Conservation (phyloP, 1,140 invertebrate species). For the Solen grandis region DNA sequence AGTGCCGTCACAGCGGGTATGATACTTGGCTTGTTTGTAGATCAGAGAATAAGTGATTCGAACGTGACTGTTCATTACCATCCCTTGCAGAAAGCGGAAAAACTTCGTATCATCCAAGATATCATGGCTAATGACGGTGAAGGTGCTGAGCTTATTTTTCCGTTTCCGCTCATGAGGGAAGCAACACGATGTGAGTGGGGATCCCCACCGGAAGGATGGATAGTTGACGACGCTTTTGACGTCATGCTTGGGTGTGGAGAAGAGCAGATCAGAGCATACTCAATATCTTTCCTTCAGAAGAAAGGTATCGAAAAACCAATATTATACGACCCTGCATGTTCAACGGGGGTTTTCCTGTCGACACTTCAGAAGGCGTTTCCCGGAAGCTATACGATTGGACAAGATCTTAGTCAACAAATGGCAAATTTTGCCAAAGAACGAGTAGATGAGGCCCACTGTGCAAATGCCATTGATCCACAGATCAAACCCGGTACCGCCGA, state of each 20-base stretch:
- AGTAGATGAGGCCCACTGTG: conserved; percentile 64
- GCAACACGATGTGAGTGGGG: conserved; percentile 56
- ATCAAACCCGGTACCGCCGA: conserved; percentile 58
- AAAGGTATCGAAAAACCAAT: conserved; percentile 33
- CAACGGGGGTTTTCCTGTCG: conserved; percentile 66
- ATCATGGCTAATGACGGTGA: conserved; percentile 35
- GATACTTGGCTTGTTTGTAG: conserved; percentile 61
- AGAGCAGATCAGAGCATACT: conserved; percentile 61
- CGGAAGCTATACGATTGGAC: conserved; percentile 62
- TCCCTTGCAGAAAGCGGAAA: conserved; percentile 59
- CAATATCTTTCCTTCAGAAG: conserved; percentile 54
- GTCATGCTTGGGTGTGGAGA: conserved; percentile 67
- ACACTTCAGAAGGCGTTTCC: conserved; percentile 60
- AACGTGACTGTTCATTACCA: conserved; percentile 57
- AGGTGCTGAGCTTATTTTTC: conserved; percentile 58
- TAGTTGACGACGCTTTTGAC: conserved; percentile 63
- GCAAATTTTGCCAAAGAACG: conserved; percentile 59
- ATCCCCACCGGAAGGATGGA: conserved; percentile 67
- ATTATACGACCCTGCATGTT: conserved; percentile 71
- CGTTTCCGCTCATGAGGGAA: conserved; percentile 62
- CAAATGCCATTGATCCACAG: conserved; percentile 64
- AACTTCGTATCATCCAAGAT: conserved; percentile 57
- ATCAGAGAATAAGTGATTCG: conserved; percentile 60
- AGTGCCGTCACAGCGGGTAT: conserved; percentile 64
- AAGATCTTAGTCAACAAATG: conserved; percentile 68